These are phyloP conservation scores for Numenius arquata DNA, from an alignment of 2,113 vertebrate species.

Conservation along the genomic window DNA sequence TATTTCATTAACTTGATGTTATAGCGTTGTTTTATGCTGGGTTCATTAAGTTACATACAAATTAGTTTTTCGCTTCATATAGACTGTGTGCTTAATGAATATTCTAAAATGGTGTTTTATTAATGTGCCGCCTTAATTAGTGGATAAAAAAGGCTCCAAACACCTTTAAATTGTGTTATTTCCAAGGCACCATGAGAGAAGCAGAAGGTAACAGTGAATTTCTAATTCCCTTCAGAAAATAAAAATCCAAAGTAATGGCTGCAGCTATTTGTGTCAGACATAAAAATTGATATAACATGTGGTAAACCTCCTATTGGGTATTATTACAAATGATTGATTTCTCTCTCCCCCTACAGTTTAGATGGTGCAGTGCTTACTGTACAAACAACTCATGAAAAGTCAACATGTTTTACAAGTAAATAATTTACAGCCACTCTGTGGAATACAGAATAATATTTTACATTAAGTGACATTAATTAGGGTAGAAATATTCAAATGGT, in stretches of 20 bases:
- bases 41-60: constrained; percentile 10
- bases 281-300: constrained; percentile 71
- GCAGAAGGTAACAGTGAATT: constrained; percentile 56
- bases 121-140: constrained; percentile 45
- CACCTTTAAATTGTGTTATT: constrained; percentile 38
- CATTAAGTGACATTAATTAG: constrained; percentile 72
- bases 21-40: neutral
- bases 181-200: constrained; percentile 10
- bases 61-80: neutral
- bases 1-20: neutral
- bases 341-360: constrained; percentile 48
- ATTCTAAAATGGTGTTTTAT: constrained; percentile 31
- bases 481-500: constrained; percentile 65
- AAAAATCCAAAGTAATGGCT: constrained; percentile 70
- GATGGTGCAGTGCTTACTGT: constrained; percentile 57
- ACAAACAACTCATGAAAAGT: constrained; percentile 72
- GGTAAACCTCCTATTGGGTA: constrained; percentile 72
- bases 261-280: constrained; percentile 65
- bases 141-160: neutral
- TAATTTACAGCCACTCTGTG: constrained; percentile 64
- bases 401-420: constrained; percentile 73
- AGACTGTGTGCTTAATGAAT: constrained; percentile 30
- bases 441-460: constrained; percentile 59
- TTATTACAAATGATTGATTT: constrained; percentile 71
- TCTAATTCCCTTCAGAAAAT: constrained; percentile 68